These are phyloP conservation scores for Monoplex corrugatus DNA, from an alignment of 2,888 invertebrate species.

Conservation along the genomic window DNA sequence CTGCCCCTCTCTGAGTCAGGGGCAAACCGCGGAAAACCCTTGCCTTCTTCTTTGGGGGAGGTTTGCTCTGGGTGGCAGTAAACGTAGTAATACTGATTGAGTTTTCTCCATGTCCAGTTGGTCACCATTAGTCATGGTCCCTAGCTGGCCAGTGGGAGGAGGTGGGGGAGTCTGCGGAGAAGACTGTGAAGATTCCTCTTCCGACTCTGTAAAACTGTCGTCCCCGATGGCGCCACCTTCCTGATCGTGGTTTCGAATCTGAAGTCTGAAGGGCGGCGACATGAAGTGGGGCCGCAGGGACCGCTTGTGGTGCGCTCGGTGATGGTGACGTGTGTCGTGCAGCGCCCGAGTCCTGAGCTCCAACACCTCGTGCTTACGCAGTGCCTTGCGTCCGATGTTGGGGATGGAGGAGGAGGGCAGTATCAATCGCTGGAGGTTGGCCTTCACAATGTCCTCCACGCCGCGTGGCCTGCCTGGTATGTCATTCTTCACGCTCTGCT, in stretches of 20 bases:
- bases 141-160: conserved; percentile 49
- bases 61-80: conserved; percentile 65
- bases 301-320: conserved; percentile 20
- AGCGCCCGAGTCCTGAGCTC: conserved; percentile 51
- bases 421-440: conserved; percentile 66
- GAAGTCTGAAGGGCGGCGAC: conserved; percentile 43
- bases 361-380: conserved; percentile 42
- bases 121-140: conserved; percentile 50
- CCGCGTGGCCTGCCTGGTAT: neutral
- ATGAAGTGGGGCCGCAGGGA: neutral
- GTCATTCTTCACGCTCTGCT: neutral
- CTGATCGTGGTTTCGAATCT: neutral
- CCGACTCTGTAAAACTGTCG: too few species aligned
- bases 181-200: neutral
- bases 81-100: conserved; percentile 67
- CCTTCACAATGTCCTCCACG: conserved; percentile 65
- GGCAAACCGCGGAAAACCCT: neutral
- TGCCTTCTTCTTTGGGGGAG: conserved; percentile 44
- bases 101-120: conserved; percentile 51
- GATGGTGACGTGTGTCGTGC: conserved; percentile 32
- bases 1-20: neutral
- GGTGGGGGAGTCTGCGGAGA: neutral
- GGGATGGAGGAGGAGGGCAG: conserved; percentile 69
- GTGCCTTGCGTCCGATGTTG: conserved; percentile 63
- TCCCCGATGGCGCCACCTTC: neutral